A percentile compares a stretch with the other conserved stretches of the same genome.
These are phyloP conservation scores for Dreissena polymorpha DNA, from an alignment of 1,140 invertebrate species.

Conservation along the genomic window DNA sequence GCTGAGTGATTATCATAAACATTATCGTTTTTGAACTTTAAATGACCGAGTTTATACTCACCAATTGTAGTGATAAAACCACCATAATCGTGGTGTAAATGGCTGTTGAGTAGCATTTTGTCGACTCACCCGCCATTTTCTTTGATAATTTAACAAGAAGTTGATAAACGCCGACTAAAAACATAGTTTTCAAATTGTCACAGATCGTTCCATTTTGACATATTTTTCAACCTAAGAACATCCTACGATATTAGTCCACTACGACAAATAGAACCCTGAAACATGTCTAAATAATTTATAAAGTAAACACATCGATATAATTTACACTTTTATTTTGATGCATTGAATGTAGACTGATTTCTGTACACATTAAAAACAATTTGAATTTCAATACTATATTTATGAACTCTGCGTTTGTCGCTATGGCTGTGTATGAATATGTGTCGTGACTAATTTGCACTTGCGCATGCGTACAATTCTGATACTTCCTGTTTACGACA, in stretches of 20 bases:
- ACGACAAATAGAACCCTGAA: neutral
- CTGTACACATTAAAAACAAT: too few species aligned
- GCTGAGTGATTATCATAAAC: constrained; percentile 25
- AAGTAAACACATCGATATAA: too few species aligned
- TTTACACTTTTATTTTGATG: too few species aligned
- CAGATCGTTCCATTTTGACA: constrained; percentile 46
- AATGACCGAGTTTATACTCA: constrained; percentile 50
- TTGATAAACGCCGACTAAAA: constrained; percentile 21
- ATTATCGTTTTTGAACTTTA: constrained; percentile 44
- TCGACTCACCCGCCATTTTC: constrained; percentile 49
- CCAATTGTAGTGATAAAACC: constrained; percentile 63
- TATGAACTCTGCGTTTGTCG: neutral
- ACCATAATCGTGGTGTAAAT: constrained; percentile 64
- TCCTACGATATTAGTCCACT: neutral
- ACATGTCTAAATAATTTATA: too few species aligned
- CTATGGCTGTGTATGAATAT: constrained; percentile 35
- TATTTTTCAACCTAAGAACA: constrained; percentile 23
- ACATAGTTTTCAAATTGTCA: constrained; percentile 28
- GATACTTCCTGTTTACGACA: neutral
- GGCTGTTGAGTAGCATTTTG: constrained; percentile 63
- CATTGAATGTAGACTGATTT: too few species aligned
- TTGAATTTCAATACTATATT: too few species aligned
- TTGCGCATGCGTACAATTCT: constrained; percentile 22
- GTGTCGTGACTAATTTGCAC: constrained; percentile 14
- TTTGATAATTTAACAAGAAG: constrained; percentile 38